Evolutionary conservation across 2,888 invertebrate genomes (phyloP), one percentile per base, ranked within the genome.

Genomic region (Pedicia rivosa): DNA sequence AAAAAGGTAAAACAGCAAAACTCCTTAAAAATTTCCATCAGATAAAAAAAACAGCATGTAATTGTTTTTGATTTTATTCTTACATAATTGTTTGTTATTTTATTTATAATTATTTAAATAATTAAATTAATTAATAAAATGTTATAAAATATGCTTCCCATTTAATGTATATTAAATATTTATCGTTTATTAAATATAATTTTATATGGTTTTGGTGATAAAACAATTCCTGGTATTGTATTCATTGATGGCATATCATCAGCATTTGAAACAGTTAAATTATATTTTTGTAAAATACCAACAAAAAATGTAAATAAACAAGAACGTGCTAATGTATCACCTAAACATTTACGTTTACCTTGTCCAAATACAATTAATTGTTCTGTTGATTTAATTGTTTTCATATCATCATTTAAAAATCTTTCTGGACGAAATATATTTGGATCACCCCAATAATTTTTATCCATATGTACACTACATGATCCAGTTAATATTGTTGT

Each of bases 341-440:
- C 78, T 1, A 74, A 59, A 47, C 78, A 78, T 40, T 74, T 65
- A 47, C 78, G 61, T 46, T 64, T 65, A 3, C 78, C 78, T 67
- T 60, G 46, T 2, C 59, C 59, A 16, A 63, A 59, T 9, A 59
- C 56, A 45, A 59, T 55, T 19, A 59, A 57, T 34, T 50, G 55
- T 22, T 61, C 59, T 31, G 55, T 54, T 37, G 51, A 54, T 12
- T 46, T 42, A 24, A 44, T 39, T 3, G 49, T 43, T 35, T 51
- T 51, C 3, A 51, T 48, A 8, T 53, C 47, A 0, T 48, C 43
- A 44, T 63, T 54, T 6, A 78, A 48, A 48, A 76, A 77, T 43
- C 78, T 61, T 49, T 76, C 74, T 0, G 78, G 78, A 3, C 67
- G 59, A 48, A 78, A 78, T 3, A 47, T 54, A 17, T 70, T 57